Evolutionary conservation across 1,140 invertebrate genomes (phyloP).

Genomic region (Drepana arcuata): DNA sequence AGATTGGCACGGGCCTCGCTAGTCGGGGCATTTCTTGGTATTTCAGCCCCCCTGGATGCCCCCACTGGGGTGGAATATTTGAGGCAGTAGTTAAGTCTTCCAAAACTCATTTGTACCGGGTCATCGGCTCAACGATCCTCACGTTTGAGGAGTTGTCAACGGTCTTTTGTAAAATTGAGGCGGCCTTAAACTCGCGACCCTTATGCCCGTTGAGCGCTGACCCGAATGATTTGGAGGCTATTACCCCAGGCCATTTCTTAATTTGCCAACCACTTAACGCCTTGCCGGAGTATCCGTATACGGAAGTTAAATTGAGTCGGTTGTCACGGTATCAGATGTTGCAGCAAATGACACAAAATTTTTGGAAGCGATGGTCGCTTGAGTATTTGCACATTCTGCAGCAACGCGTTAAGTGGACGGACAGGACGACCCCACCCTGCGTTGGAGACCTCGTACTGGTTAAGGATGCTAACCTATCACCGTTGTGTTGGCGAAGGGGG

Average conservation of each 20-base stretch:
- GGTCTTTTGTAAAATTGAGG: slow-evolving; percentile 9
- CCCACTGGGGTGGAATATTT: slow-evolving; percentile 9
- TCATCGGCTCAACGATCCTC: slow-evolving; percentile 6
- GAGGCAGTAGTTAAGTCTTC: too few species aligned
- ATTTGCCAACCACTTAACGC: slow-evolving; percentile 5
- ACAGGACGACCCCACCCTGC: slow-evolving; percentile 3
- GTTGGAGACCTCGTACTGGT: slow-evolving; percentile 15
- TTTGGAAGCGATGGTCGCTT: background rate
- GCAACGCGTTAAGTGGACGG: slow-evolving; percentile 23
- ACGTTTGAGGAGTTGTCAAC: slow-evolving; percentile 8
- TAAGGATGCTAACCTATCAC: background rate
- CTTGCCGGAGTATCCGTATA: slow-evolving; percentile 6
- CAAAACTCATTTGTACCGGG: too few species aligned
- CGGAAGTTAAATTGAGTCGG: background rate
- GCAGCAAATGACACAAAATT: slow-evolving; percentile 1
- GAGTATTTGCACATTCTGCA: slow-evolving; percentile 32
- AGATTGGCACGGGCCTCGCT: background rate
- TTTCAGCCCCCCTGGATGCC: slow-evolving; percentile 6
- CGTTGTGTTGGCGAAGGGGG: background rate
- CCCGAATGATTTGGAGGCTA: slow-evolving; percentile 4
- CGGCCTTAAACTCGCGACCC: slow-evolving; percentile 3
- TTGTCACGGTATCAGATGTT: slow-evolving; percentile 7
- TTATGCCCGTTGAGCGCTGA: slow-evolving; percentile 2
- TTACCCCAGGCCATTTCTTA: slow-evolving; percentile 5
- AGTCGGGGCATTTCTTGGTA: slow-evolving; percentile 5